These are phyloP conservation scores for Periphyllus acericola DNA, from an alignment of 2,888 invertebrate species.

Conservation along the genomic window DNA sequence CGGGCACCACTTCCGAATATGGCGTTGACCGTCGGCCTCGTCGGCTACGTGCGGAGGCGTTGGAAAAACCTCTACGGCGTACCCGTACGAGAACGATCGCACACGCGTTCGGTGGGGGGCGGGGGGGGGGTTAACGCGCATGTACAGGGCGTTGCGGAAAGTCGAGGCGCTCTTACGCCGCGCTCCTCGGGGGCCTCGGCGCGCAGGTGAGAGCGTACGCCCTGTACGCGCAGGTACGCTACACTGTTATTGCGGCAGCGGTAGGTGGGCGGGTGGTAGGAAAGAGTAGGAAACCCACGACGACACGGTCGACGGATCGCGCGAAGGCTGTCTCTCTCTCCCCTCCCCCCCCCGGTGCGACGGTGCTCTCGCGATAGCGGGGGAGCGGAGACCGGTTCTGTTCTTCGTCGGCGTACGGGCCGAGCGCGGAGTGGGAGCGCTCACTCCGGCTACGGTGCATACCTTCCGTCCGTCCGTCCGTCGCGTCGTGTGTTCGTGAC, in stretches of 20 bases:
- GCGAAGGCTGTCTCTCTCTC: too few relatives aligned
- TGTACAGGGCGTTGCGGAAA: too few relatives aligned
- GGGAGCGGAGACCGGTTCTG: not conserved
- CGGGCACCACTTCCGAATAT: not conserved
- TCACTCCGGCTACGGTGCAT: not conserved
- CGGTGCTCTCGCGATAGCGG: not conserved
- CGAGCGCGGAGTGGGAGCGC: not conserved
- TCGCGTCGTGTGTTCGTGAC: not conserved
- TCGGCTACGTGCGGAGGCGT: not conserved
- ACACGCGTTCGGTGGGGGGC: too few relatives aligned
- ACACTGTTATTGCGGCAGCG: too few relatives aligned
- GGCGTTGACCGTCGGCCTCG: not conserved
- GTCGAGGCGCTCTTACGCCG: too few relatives aligned
- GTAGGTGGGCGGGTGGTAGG: too few relatives aligned
- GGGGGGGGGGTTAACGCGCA: too few relatives aligned
- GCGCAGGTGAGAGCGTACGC: not conserved
- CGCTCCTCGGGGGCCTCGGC: not conserved
- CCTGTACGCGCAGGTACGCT: too few relatives aligned
- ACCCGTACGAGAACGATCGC: too few relatives aligned
- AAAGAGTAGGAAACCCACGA: too few relatives aligned
- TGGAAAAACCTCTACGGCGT: not conserved
- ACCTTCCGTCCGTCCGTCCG: not conserved
- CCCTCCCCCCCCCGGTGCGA: too few relatives aligned
- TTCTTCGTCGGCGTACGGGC: not conserved
- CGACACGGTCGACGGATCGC: too few relatives aligned